Evolutionary conservation across 2,888 invertebrate species (phyloP).

Genomic region (Bugulina stolonifera): DNA sequence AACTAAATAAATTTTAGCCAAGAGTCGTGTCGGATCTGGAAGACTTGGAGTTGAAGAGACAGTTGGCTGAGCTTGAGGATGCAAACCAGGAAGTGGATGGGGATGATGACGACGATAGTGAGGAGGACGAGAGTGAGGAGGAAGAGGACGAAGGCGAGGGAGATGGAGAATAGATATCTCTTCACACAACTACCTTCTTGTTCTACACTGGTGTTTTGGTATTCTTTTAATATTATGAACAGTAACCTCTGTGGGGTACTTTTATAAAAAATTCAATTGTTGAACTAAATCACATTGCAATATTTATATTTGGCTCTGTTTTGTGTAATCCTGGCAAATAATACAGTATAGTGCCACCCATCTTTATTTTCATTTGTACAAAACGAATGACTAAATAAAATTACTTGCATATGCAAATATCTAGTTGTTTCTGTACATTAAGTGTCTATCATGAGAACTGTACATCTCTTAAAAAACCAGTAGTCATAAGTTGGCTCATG

Average conservation of each 20-base stretch:
- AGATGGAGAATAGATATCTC: background rate
- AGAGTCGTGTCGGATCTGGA: slow-evolving; percentile 97
- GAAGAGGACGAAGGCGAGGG: background rate
- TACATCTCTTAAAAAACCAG: too few relatives aligned
- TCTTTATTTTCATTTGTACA: too few relatives aligned
- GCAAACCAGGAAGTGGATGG: slow-evolving; percentile 91
- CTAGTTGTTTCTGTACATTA: too few relatives aligned
- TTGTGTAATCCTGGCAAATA: background rate
- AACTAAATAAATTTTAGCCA: slow-evolving; percentile 71
- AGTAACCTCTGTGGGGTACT: too few relatives aligned
- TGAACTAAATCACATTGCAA: too few relatives aligned
- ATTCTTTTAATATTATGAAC: too few relatives aligned
- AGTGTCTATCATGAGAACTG: too few relatives aligned
- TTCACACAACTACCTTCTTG: background rate
- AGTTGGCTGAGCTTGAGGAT: slow-evolving; percentile 86
- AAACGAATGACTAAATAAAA: too few relatives aligned
- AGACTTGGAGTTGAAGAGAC: slow-evolving; percentile 86
- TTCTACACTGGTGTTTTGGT: background rate
- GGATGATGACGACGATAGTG: slow-evolving; percentile 53
- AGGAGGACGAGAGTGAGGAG: slow-evolving; percentile 36
- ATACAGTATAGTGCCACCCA: too few relatives aligned
- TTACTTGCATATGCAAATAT: too few relatives aligned
- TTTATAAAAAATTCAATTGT: too few relatives aligned
- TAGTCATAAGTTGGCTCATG: too few relatives aligned
- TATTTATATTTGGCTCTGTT: background rate